These are phyloP conservation scores for Neotoxoptera formosana DNA, from an alignment of 1,140 invertebrate genomes.

Conservation along the genomic window DNA sequence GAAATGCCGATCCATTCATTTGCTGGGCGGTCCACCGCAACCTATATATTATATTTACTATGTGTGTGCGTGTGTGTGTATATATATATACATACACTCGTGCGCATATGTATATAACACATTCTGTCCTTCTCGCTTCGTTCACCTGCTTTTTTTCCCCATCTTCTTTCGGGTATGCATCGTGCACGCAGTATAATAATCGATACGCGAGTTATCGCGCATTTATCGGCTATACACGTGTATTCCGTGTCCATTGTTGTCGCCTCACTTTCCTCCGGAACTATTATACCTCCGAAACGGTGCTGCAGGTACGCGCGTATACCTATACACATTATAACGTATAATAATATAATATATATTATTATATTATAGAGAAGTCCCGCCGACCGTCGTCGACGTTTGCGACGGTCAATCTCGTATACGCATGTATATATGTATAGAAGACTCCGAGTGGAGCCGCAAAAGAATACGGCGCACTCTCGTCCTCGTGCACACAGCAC, in stretches of 20 bases:
- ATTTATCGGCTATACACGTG: constrained; percentile 55
- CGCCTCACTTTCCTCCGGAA: constrained; percentile 36
- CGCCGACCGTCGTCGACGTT: background rate
- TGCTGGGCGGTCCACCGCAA: constrained; percentile 55
- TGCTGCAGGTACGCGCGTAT: background rate
- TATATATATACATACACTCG: background rate
- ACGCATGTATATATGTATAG: too few species aligned
- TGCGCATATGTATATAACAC: background rate
- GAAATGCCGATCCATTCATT: constrained; percentile 58
- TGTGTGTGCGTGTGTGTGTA: background rate
- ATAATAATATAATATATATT: background rate
- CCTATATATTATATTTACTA: constrained; percentile 29
- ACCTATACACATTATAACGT: too few species aligned
- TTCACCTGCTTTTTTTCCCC: constrained; percentile 57
- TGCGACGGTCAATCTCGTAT: background rate
- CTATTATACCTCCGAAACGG: background rate
- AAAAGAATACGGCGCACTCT: background rate
- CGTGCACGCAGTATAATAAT: background rate
- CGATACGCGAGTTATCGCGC: constrained; percentile 8
- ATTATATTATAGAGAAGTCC: background rate
- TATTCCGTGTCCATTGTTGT: constrained; percentile 46
- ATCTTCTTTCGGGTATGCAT: background rate
- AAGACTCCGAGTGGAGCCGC: background rate
- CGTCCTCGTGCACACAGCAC: background rate
- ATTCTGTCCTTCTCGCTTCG: constrained; percentile 27